Conservation (phyloP, 2,797 vertebrate species). For the Anabas testudineus region DNA sequence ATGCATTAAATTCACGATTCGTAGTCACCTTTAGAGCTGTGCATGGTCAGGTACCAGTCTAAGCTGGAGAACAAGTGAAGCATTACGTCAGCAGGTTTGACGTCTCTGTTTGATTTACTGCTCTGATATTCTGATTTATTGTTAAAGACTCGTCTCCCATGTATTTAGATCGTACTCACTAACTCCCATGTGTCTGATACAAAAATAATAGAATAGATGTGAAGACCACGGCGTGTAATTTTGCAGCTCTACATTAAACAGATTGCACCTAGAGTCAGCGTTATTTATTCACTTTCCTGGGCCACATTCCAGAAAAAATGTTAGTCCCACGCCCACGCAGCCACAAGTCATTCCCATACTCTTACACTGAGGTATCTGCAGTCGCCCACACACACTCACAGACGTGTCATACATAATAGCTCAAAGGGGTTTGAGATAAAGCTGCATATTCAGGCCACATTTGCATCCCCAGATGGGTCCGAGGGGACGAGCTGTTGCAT, state of each 20-base stretch:
- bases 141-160: too few relatives aligned
- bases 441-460: slow-evolving; percentile 11
- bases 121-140: too few relatives aligned
- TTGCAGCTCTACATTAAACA: background rate
- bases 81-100: background rate
- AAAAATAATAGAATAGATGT: too few relatives aligned
- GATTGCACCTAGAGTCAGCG: background rate
- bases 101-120: background rate
- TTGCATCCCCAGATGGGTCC: slow-evolving; percentile 20
- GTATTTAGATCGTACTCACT: too few relatives aligned
- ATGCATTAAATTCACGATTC: background rate
- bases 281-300: slow-evolving; percentile 7
- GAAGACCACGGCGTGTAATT: too few relatives aligned
- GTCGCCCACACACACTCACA: background rate
- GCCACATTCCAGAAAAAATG: background rate
- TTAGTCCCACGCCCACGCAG: background rate
- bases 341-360: background rate
- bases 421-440: background rate
- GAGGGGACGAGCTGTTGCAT: slow-evolving; percentile 9
- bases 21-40: background rate
- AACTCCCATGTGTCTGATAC: too few relatives aligned
- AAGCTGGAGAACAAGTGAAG: background rate
- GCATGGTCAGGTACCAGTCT: background rate
- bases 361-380: background rate
- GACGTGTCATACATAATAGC: background rate